Base-by-base conservation (phyloP, 2,797 vertebrate genomes). In the Gallirallus australis region DNA sequence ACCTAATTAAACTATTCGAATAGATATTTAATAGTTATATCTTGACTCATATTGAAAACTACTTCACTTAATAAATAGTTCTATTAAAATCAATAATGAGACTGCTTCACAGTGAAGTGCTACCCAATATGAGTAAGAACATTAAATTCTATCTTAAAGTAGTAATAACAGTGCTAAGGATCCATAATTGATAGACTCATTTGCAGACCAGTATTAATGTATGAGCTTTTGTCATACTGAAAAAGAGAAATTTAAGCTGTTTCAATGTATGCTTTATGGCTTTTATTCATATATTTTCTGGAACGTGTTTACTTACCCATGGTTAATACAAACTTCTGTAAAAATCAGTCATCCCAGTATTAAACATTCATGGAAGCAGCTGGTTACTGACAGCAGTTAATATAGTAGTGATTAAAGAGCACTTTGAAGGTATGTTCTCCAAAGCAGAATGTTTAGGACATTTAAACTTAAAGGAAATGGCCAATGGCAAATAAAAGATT, bases 401-500 rank as follows among this genome's bases (percentile, higher is more conserved):
- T 86, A 84, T 6, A 56, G 59, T 50, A 66, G 25, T 91, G 78
- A 93, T 95, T 96, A 90, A 97, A 94, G 42, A 76, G 33, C 15
- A 70, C 64, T 94, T 93, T 92, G 68, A 91, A 94, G 33, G 12
- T 68, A 40, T 39, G 27, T 78, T 94, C 59, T 95, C 91, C 77
- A 68, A 90, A 89, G 52, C 42, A 81, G 39, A 68, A 69, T 89
- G 39, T 86, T 94, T 90, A 89, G 70, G 66, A 90, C 54, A 71
- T 90, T 76, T 94, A 88, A 90, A 39, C 75, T 92, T 87, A 93
- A 94, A 93, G 85, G 25, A 93, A 93, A 93, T 47, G 64, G 39
- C 65, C 82, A 82, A 48, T 96, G 82, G 89, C 76, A 90, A 95
- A 92, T 89, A 82, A 82, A 94, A 96, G 76, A 87, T 90, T 91